Base-by-base conservation (phyloP, 92 coral and sea anemone genomes). In the Paramuricea clavata region DNA sequence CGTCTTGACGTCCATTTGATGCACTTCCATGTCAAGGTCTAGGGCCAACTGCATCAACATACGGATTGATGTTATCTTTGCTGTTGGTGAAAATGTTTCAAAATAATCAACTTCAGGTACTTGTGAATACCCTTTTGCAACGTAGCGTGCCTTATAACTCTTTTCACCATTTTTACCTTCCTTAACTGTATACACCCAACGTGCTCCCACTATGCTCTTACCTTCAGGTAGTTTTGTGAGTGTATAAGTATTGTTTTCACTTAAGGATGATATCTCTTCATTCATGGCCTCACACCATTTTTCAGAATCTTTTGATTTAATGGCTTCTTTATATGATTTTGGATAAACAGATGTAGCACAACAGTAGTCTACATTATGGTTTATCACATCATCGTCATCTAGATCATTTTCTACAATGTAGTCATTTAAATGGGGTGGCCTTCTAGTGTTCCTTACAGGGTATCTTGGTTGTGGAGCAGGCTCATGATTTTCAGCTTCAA, bases 361-460 rank as follows among this genome's bases (percentile, higher is more conserved):
- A 76, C 93, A 90, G 47, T 87, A 82, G 50, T 87, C 88, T 61
- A 76, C 82, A 76, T 74, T 87, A 32, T 85, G 41, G 69, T 74
- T 34, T 32, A 86, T 36, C 76, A 74, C 59, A 76, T 90, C 88
- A 49, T 30, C 72, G 35, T 60, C 87, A 19, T 81, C 72, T 83
- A 60, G 22, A 32, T 90, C 68, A 34, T 86, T 57, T 3, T 39
- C 75, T 39, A 64, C 50, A 5, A 86, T 23, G 78, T 81, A 90
- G 42, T 90, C 92, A 34, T 23, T 59, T 30, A 79, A 90, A 87
- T 87, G 67, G 22, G 57, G 76, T 17, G 91, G 88, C 59, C 88
- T 82, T 6, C 54, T 82, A 27, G 85, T 90, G 54, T 35, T 76
- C 28, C 47, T 84, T 61, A 78, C 62, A 25, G 85, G 85, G 80